Conservation (phyloP, 2,797 vertebrate genomes). For the Diglossa cyanea region DNA sequence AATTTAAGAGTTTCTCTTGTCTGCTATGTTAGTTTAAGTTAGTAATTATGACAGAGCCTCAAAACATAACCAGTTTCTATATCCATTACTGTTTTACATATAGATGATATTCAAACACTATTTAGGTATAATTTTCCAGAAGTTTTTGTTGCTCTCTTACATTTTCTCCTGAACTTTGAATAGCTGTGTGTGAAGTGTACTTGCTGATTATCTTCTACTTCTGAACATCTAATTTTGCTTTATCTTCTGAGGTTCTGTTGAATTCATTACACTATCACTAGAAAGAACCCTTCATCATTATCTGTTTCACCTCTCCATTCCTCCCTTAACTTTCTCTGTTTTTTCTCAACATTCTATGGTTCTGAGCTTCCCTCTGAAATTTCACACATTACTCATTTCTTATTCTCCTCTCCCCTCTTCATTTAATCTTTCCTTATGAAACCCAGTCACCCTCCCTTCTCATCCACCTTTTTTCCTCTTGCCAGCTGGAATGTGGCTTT, state of each 20-base stretch:
- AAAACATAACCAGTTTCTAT: not conserved
- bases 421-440: not conserved
- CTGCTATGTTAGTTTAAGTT: not conserved
- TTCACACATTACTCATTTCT: not conserved
- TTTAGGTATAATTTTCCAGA: not conserved
- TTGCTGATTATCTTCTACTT: not conserved
- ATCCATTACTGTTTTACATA: not conserved
- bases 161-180: not conserved
- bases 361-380: not conserved
- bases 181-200: not conserved
- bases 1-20: not conserved
- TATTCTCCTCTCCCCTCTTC: not conserved
- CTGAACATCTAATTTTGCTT: not conserved
- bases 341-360: not conserved
- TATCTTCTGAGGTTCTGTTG: not conserved
- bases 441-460: not conserved
- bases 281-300: not conserved
- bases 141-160: not conserved
- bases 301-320: not conserved
- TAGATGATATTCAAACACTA: not conserved
- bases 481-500: constrained; percentile 25
- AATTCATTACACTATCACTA: not conserved
- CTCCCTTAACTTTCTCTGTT: not conserved
- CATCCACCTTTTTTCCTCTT: not conserved
- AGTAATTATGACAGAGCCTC: not conserved